Evolutionary conservation across 2,113 vertebrate genomes (phyloP).

Genomic region (Nymphicus hollandicus): DNA sequence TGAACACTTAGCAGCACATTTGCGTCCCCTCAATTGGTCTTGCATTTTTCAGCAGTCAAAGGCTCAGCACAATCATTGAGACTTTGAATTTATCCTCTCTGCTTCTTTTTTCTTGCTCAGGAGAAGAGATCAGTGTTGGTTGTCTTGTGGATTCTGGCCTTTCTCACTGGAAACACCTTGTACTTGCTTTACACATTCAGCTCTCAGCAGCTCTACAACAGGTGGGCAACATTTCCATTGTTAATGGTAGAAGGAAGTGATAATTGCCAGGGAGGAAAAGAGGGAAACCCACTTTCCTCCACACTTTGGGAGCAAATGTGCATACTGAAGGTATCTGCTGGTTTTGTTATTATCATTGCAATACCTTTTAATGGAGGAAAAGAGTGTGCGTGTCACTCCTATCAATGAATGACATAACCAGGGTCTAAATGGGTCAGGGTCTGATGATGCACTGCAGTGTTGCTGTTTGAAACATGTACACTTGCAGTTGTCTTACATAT

Average conservation of each 20-base stretch:
- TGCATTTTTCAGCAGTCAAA: not conserved
- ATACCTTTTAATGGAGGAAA: not conserved
- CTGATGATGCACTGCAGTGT: not conserved
- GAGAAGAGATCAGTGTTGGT: conserved; percentile 90
- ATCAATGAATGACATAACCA: not conserved
- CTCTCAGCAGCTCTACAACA: conserved; percentile 92
- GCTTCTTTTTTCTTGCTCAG: conserved; percentile 68
- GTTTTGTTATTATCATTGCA: not conserved
- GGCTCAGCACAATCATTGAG: not conserved
- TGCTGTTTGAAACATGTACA: not conserved
- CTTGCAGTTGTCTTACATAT: not conserved
- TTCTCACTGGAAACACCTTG: conserved; percentile 87
- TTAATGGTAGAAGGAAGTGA: not conserved
- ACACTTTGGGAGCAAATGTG: not conserved
- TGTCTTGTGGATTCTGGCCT: conserved; percentile 89
- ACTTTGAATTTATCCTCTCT: not conserved
- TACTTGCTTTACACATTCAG: conserved; percentile 94
- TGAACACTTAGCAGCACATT: not conserved
- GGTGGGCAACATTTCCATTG: conserved; percentile 65
- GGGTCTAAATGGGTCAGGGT: not conserved
- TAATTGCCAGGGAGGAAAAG: not conserved
- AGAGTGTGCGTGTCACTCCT: not conserved
- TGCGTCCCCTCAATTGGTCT: not conserved
- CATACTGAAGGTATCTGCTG: not conserved
- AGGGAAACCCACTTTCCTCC: not conserved